Percentiles rank a stretch among this genome's conserved stretches.
phyloP scores from a whole-genome alignment of 2,797 vertebrate species.

The Argya squamiceps region DNA sequence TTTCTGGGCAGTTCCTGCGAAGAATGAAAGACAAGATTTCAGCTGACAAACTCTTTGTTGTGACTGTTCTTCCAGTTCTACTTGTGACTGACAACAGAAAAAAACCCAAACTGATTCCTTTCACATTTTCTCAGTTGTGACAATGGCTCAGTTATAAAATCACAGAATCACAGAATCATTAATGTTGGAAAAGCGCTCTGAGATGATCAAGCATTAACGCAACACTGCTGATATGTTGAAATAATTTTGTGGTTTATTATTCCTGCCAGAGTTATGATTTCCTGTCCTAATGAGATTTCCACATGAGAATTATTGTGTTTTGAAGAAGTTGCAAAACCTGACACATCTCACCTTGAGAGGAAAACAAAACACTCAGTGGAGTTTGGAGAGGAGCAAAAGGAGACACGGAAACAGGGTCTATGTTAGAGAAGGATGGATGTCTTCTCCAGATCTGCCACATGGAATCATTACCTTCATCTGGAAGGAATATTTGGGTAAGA shows the following conservation, averaged over 20 bases:
- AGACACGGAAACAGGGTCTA: rapidly evolving
- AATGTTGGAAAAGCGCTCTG: not conserved
- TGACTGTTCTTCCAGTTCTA: not conserved
- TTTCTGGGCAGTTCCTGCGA: not conserved
- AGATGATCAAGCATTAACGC: not conserved
- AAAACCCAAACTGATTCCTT: not conserved
- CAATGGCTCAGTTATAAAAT: not conserved
- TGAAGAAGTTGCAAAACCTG: not conserved
- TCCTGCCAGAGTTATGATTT: not conserved
- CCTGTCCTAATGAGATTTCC: not conserved
- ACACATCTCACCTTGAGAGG: not conserved
- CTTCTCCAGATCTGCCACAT: not conserved
- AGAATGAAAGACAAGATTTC: not conserved
- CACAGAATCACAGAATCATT: not conserved
- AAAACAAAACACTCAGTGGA: rapidly evolving
- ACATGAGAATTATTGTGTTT: not conserved
- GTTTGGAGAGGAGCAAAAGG: not conserved
- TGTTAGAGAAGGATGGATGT: rapidly evolving
- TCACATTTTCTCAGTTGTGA: not conserved
- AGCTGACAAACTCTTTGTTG: not conserved
- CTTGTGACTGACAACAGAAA: not conserved
- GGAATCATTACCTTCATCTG: not conserved
- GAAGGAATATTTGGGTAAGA: not conserved
- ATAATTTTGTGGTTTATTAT: not conserved
- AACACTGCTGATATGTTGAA: not conserved